These are phyloP conservation scores for Caprella mutica DNA, from an alignment of 2,888 invertebrate species.

Conservation along the genomic window DNA sequence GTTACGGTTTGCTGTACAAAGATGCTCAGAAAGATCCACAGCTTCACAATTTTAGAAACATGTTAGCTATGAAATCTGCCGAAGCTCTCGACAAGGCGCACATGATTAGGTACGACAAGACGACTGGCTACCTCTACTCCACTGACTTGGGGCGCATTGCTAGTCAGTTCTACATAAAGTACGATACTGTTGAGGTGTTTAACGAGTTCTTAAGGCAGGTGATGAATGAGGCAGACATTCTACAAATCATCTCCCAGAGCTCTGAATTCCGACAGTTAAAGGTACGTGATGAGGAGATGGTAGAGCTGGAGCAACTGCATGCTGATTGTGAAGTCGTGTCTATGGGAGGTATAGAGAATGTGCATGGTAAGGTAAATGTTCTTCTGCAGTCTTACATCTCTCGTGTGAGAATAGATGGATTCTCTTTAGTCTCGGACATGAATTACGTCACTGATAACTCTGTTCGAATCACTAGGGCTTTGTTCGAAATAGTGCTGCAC, in stretches of 20 bases:
- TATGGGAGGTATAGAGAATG: constrained; percentile 72
- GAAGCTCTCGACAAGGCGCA: constrained; percentile 75
- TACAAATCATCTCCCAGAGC: constrained; percentile 81
- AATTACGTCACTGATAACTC: constrained; percentile 87
- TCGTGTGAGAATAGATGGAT: constrained; percentile 62
- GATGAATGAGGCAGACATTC: constrained; percentile 73
- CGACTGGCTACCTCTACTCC: constrained; percentile 59
- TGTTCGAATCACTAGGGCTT: constrained; percentile 73
- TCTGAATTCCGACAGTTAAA: constrained; percentile 94
- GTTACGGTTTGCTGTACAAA: constrained; percentile 55
- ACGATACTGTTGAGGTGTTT: constrained; percentile 85
- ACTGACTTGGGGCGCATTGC: constrained; percentile 86
- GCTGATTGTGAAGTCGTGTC: constrained; percentile 66
- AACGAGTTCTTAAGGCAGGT: constrained; percentile 66
- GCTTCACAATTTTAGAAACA: constrained; percentile 61
- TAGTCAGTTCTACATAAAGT: constrained; percentile 94
- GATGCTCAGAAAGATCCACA: constrained; percentile 61
- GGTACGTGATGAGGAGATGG: constrained; percentile 87
- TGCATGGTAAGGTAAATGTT: constrained; percentile 90
- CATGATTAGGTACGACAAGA: constrained; percentile 83
- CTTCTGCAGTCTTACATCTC: constrained; percentile 78
- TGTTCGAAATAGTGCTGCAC: constrained; percentile 85
- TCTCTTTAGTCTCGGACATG: constrained; percentile 77
- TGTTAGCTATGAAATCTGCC: constrained; percentile 68
- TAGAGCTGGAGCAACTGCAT: constrained; percentile 69